Evolutionary conservation across 2,888 invertebrate species (phyloP), one percentile per base, ranked within the genome.

Genomic region (Ectropis crepuscularia): DNA sequence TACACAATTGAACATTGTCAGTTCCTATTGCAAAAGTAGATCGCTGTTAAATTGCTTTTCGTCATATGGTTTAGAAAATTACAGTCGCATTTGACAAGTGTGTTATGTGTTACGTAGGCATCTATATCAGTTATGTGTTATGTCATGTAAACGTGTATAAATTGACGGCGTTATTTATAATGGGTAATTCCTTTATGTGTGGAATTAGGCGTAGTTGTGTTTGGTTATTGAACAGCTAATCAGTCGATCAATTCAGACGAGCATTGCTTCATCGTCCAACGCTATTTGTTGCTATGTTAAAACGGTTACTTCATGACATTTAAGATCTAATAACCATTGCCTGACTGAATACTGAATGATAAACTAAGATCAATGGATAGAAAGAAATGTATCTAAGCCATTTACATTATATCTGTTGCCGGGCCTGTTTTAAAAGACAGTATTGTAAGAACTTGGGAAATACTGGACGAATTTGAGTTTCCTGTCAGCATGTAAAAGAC

Each of bases 1-100:
- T 88, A 83, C 87, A 87, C 88, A 89, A 88, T 87, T 85, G 80
- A 75, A 88, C 82, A 82, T 85, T 87, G 87, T 88, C 83, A 82
- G 86, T 80, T 78, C 74, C 78, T 73, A 86, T 90, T 90, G 80
- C 83, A 85, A 88, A 89, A 90, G 80, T 84, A 84, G 87, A 85
- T 85, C 86, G 80, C 78, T 80, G 80, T 78, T 82, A 84, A 88
- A 88, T 89, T 88, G 85, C 82, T 87, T 90, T 89, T 90, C 89
- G 86, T 87, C 87, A 89, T 85, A 83, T 85, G 77, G 78, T 82
- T 82, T 81, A 73, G 75, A 76, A 77, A 84, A 87, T 82, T 81
- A 79, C 79, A 72, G 74, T 75, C 74, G 76, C 75, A 83, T 79
- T 80, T 80, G 83, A 79, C 80, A 77, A 77, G 80, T 78, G 74